Conservation (phyloP, 2,797 vertebrate species). For the Bucorvus abyssinicus region DNA sequence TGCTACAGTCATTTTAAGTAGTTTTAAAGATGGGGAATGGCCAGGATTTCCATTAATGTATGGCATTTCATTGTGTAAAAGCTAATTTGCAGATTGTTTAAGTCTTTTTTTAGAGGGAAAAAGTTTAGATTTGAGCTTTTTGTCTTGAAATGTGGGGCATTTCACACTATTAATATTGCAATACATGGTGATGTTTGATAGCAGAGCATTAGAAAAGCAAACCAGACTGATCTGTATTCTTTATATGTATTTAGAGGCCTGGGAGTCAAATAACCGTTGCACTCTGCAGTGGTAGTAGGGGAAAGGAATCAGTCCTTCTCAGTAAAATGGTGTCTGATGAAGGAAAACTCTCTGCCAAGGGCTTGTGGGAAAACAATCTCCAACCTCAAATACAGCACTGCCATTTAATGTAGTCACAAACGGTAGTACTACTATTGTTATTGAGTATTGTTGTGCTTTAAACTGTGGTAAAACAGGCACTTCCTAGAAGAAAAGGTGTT, state of each 20-base stretch:
- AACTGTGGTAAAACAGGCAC: neutral
- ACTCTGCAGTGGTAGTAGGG: neutral
- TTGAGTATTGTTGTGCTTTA: neutral
- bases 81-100: neutral
- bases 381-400: neutral
- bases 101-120: neutral
- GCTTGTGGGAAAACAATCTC: neutral
- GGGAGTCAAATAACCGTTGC: neutral
- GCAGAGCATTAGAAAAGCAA: neutral
- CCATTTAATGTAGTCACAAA: neutral
- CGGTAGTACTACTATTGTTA: neutral
- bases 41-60: neutral
- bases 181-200: neutral
- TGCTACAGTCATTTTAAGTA: neutral
- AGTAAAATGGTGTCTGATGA: neutral
- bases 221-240: neutral
- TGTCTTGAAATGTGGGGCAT: rapidly evolving
- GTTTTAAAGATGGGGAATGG: neutral
- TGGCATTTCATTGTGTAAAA: neutral
- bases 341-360: neutral
- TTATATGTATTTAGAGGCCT: neutral
- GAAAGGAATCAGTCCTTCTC: neutral
- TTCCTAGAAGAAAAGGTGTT: neutral
- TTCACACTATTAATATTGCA: neutral
- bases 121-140: neutral